Base-by-base conservation (phyloP, 2,888 invertebrate genomes). In the Amiota communis region DNA sequence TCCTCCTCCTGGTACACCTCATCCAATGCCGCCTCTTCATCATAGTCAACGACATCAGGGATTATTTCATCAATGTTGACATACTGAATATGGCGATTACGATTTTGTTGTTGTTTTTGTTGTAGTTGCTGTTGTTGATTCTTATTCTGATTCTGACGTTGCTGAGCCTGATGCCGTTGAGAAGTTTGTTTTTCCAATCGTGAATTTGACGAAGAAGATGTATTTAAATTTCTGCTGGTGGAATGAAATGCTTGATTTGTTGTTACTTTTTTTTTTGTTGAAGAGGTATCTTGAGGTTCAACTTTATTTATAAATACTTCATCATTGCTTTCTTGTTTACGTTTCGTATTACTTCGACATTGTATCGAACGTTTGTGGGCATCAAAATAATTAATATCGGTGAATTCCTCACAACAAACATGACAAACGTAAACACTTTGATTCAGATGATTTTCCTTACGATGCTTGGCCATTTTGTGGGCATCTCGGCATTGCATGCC, bases 401-500 rank as follows among this genome's bases (percentile, higher is more conserved):
- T 87, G 71, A 88, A 87, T 74, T 87, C 87, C 73, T 88, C 87
- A 70, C 86, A 82, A 65, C 87, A 87, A 70, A 87, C 73, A 17
- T 82, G 78, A 36, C 87, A 87, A 49, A 85, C 79, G 63, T 81
- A 87, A 8, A 86, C 77, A 8, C 81, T 84, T 72, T 87, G 87
- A 57, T 86, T 85, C 10, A 87, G 77, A 77, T 87, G 87, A 77
- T 84, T 83, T 17, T 84, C 82, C 70, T 87, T 88, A 48, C 87
- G 87, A 76, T 87, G 87, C 0, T 87, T 76, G 1, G 87, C 87
- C 87, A 87, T 86, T 74, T 87, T 87, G 74, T 87, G 87, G 1
- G 88, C 88, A 74, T 87, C 87, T 0, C 88, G 83, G 48, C 88
- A 87, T 74, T 87, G 85, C 86, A 87, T 86, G 1, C 86, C 88